Base-by-base conservation (phyloP, 2,797 vertebrate genomes). In the Pteronotus mesoamericanus region DNA sequence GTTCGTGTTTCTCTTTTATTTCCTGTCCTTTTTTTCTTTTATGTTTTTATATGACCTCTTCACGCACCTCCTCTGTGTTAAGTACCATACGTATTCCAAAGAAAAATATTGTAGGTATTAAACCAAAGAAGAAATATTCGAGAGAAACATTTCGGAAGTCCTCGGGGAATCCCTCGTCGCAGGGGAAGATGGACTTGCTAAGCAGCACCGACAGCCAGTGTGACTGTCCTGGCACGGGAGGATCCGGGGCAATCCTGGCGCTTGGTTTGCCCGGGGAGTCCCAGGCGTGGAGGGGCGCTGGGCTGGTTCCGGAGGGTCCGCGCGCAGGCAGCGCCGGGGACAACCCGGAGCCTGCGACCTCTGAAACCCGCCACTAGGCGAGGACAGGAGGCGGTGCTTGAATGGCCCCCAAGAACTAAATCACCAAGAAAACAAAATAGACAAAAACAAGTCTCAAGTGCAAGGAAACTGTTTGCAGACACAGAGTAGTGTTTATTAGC, bases 111-210 rank as follows among this genome's bases (percentile, higher is more conserved):
- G n/a, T 46, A 55, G 59, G 16, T 83, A 79, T 79, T 93, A 74
- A 85, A 61, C 89, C n/a, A 86, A 85, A 66, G 51, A 55, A 84
- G 86, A 93, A 93, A 59, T 74, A 88, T 53, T 85, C n/a, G 89
- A 84, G 66, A 53, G 79, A 37, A 80, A 82, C 57, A 18, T 42
- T 57, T 87, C 29, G 11, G 74, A 64, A 92, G 34, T 85, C n/a
- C 26, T 94, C 46, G 55, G 59, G 74, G 64, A 37, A 69, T 80
- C 87, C 10, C 24, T 75, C 22, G 3, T 80, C 46, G 84, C 2
- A 5, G 15, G 24, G 42, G 95, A 79, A 39, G 29, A 61, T n/a
- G 69, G 53, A 44, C 85, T 85, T 93, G 89, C 66, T 72, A 44
- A 37, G 29, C 24, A 39, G 34, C 24, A 12, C 34, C 48, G 68